Evolutionary conservation across 2,797 vertebrate genomes (phyloP).

Genomic region (Molossus alvarezi): DNA sequence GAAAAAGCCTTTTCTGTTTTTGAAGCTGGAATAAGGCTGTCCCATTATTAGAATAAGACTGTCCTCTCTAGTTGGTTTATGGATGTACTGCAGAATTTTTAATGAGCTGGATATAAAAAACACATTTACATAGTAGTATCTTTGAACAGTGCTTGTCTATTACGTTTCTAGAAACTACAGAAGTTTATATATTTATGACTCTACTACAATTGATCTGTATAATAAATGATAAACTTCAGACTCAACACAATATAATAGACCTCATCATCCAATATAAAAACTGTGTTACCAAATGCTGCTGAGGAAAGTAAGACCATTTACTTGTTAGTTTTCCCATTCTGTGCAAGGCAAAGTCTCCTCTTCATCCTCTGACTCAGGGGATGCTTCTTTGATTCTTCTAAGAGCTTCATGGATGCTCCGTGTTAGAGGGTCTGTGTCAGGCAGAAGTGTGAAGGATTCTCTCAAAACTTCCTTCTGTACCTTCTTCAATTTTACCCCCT

Average conservation of each 20-base stretch:
- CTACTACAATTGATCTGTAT: not conserved
- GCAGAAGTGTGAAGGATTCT: constrained; percentile 91
- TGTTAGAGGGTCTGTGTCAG: constrained; percentile 96
- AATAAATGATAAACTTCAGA: constrained; percentile 45
- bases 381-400: constrained; percentile 98
- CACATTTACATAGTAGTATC: not conserved
- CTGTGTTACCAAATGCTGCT: not conserved
- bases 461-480: constrained; percentile 95
- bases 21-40: constrained; percentile 53
- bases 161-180: constrained; percentile 37
- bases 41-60: constrained; percentile 5
- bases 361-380: constrained; percentile 98
- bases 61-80: not conserved
- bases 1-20: constrained; percentile 72
- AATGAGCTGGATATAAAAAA: constrained; percentile 40
- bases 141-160: constrained; percentile 34
- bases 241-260: not conserved
- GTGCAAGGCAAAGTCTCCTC: constrained; percentile 96
- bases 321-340: constrained; percentile 97
- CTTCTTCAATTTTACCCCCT: constrained; percentile 97
- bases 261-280: not conserved
- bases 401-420: constrained; percentile 99
- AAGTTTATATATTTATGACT: constrained; percentile 43
- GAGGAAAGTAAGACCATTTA: constrained; percentile 80
- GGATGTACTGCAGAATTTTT: constrained; percentile 20